Base-by-base conservation (phyloP, 2,797 vertebrate genomes). In the Parauchenoglanis ngamensis region DNA sequence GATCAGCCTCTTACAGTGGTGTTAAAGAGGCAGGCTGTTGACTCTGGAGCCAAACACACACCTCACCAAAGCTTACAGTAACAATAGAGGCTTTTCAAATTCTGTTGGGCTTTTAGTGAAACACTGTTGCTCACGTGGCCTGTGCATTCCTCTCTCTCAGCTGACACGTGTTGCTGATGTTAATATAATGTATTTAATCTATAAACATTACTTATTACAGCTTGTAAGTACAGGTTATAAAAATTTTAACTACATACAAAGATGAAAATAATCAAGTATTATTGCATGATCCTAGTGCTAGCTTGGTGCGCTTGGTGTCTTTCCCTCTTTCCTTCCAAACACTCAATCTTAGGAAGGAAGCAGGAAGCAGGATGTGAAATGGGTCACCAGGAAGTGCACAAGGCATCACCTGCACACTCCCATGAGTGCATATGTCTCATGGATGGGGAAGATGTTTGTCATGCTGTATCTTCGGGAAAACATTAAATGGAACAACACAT, bases 61-160 rank as follows among this genome's bases (percentile, higher is more conserved):
- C 92, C 59, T 89, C 93, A 90, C 91, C 89, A 57, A 87, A 61
- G 92, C 92, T 92, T 90, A 91, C 90, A 81, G 87, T 87, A 93
- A 96, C 95, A 96, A 96, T 93, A 54, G 90, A 91, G 87, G 85
- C 91, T 92, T 94, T 93, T 95, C 91, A 92, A 87, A 88, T 89
- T 88, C 88, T 86, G 78, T 90, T 83, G 86, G 88, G 91, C 89
- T 92, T 94, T 95, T 94, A 91, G 91, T 91, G 92, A 90, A 84
- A 91, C 84, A 89, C 90, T 86, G 7, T 89, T 57, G 7, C 86
- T 90, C 92, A 93, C 89, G 89, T 91, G 93, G 89, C 90, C 88
- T 89, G 90, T 90, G 91, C 93, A 95, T 95, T 95, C 92, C 90
- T 87, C 44, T 21, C 83, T 78, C 83, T 83, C 87, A 80, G 87